Conservation (phyloP, 2,888 invertebrate species). For the Dolichopus griseipennis region DNA sequence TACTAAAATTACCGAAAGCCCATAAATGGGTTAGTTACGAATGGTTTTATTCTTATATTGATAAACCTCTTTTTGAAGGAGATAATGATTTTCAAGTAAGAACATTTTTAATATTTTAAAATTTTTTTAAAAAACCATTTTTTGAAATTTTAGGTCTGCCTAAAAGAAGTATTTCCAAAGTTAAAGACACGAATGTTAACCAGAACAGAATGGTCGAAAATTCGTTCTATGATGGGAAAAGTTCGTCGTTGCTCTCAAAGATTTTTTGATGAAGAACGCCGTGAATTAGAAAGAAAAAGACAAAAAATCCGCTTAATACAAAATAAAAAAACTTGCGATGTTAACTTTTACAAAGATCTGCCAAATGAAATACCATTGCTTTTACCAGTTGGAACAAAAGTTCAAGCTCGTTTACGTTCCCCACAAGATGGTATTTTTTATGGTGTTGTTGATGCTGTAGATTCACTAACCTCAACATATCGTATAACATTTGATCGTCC, state of each 20-base stretch:
- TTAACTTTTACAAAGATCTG: conserved; percentile 73
- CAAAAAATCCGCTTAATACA: conserved; percentile 88
- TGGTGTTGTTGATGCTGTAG: conserved; percentile 89
- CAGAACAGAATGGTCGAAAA: conserved; percentile 90
- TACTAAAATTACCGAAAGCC: conserved; percentile 94
- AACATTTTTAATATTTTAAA: conserved; percentile 44
- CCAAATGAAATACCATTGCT: conserved; percentile 92
- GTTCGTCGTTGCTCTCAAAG: conserved; percentile 89
- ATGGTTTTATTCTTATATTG: conserved; percentile 98
- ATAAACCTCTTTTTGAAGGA: conserved; percentile 85
- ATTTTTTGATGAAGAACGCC: conserved; percentile 92
- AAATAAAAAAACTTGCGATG: conserved; percentile 75
- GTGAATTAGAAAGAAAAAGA: conserved; percentile 80
- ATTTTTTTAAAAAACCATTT: background rate
- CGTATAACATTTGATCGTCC: conserved; percentile 88
- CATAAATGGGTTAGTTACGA: conserved; percentile 99
- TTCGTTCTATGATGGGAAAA: conserved; percentile 93
- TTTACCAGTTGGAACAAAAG: conserved; percentile 86
- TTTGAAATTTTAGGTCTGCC: conserved; percentile 45
- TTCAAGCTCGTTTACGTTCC: conserved; percentile 66
- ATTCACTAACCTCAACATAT: conserved; percentile 89
- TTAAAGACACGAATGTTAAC: conserved; percentile 75
- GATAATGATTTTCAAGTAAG: conserved; percentile 91
- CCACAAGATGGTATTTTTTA: conserved; percentile 95
- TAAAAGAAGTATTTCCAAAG: conserved; percentile 89